Conservation (phyloP, 2,113 vertebrate species). For the Lethenteron camtschaticum region DNA sequence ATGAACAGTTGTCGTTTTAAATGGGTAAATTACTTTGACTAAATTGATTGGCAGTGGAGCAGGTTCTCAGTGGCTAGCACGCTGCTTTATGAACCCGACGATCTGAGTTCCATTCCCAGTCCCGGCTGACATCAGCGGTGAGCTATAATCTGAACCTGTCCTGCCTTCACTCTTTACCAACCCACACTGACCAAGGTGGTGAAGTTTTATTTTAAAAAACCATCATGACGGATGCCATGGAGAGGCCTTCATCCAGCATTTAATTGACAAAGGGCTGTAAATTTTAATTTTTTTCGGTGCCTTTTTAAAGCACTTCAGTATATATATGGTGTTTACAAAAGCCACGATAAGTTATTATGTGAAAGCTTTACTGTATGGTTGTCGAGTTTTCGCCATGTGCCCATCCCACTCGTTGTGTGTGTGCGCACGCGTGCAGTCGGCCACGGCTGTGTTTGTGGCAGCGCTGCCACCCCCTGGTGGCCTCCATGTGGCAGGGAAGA, state of each 20-base stretch:
- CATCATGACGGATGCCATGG: too few species aligned
- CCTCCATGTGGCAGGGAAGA: conserved; percentile 84
- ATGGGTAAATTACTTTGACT: not conserved
- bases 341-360: not conserved
- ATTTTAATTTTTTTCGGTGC: too few species aligned
- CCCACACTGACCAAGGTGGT: not conserved
- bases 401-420: not conserved
- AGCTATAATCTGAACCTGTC: not conserved
- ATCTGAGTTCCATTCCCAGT: too few species aligned
- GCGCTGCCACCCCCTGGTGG: conserved; percentile 69
- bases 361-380: not conserved
- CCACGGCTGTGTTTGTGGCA: conserved; percentile 75
- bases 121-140: not conserved
- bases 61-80: not conserved
- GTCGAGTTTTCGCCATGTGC: too few species aligned
- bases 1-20: not conserved
- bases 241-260: too few species aligned
- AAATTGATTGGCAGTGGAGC: not conserved
- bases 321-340: not conserved
- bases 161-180: not conserved
- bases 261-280: too few species aligned
- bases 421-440: conserved; percentile 35
- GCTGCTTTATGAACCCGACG: too few species aligned
- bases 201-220: not conserved
- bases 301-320: too few species aligned